Percentiles rank a stretch among this genome's conserved stretches.
Evolutionary conservation across 2,113 vertebrate genomes (phyloP).

Genomic region (Forbesichthys agassizii): DNA sequence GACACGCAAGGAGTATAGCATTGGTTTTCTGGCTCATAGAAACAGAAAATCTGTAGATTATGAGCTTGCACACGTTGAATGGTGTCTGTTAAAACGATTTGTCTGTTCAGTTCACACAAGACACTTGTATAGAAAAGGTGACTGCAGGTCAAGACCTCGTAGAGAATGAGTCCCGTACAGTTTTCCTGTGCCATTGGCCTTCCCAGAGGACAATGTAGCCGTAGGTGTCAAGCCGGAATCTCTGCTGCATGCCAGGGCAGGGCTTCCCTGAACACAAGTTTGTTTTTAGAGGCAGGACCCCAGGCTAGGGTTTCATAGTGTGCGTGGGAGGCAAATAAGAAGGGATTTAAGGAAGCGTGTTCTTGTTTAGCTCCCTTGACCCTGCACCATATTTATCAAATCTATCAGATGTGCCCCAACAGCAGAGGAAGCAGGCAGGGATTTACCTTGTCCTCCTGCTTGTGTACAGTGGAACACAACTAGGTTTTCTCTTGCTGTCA

Average conservation of each 20-base stretch:
- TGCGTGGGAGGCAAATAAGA: conserved; percentile 2
- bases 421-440: conserved; percentile 22
- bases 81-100: neutral
- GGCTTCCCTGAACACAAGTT: conserved; percentile 26
- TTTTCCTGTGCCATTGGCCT: neutral
- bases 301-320: conserved; percentile 29
- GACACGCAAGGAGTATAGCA: no score
- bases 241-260: conserved; percentile 33
- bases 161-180: neutral
- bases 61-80: conserved; percentile 21
- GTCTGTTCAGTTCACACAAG: neutral
- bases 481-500: conserved; percentile 51
- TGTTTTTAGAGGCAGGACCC: conserved; percentile 44
- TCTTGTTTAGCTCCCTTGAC: conserved; percentile 63
- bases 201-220: neutral
- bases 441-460: conserved; percentile 48
- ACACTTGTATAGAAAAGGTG: neutral
- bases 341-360: conserved; percentile 33
- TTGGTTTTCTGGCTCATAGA: neutral
- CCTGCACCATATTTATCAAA: conserved; percentile 48
- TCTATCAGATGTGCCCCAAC: conserved; percentile 36
- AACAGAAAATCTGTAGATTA: conserved; percentile 26
- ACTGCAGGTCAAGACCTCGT: neutral
- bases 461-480: conserved; percentile 53
- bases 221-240: conserved; percentile 3